These are phyloP conservation scores for Drosophila falleni DNA, from an alignment of 2,888 invertebrate genomes.

Conservation along the genomic window DNA sequence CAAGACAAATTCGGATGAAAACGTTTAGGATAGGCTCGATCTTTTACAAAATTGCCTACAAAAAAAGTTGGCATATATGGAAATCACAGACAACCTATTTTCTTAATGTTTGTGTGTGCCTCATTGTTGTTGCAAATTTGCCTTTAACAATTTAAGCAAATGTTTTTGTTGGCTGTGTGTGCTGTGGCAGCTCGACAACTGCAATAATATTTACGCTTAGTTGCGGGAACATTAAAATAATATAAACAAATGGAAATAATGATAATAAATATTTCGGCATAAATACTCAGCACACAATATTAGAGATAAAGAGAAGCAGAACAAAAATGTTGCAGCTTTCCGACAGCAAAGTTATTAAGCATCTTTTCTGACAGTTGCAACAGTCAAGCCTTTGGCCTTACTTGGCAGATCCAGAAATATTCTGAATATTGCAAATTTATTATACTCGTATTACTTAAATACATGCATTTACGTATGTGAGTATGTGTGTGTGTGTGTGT, in stretches of 20 bases:
- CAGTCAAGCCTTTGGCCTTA: constrained; percentile 9
- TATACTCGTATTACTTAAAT: constrained; percentile 53
- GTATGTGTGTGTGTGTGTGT: constrained; percentile 21
- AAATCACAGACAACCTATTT: constrained; percentile 22
- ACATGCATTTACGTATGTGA: constrained; percentile 6
- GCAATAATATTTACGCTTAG: constrained; percentile 69
- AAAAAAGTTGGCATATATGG: background rate
- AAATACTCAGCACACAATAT: constrained; percentile 41
- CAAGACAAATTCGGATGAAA: constrained; percentile 7
- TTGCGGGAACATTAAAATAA: constrained; percentile 69
- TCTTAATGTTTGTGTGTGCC: background rate
- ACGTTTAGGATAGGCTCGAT: constrained; percentile 9
- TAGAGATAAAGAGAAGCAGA: background rate
- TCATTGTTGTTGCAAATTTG: constrained; percentile 11
- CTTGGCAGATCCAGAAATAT: constrained; percentile 30
- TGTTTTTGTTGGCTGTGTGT: constrained; percentile 42
- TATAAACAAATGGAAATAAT: constrained; percentile 70
- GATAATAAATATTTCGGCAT: constrained; percentile 67
- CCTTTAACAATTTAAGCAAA: constrained; percentile 44
- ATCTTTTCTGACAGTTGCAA: constrained; percentile 35
- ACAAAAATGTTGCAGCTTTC: constrained; percentile 13
- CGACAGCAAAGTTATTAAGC: constrained; percentile 45
- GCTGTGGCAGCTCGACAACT: constrained; percentile 44
- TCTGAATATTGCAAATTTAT: constrained; percentile 56
- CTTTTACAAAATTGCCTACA: background rate